These are phyloP conservation scores for Zoroaster sp. DNA, from an alignment of 53 echinoderm and acorn worm genomes.

Conservation along the genomic window DNA sequence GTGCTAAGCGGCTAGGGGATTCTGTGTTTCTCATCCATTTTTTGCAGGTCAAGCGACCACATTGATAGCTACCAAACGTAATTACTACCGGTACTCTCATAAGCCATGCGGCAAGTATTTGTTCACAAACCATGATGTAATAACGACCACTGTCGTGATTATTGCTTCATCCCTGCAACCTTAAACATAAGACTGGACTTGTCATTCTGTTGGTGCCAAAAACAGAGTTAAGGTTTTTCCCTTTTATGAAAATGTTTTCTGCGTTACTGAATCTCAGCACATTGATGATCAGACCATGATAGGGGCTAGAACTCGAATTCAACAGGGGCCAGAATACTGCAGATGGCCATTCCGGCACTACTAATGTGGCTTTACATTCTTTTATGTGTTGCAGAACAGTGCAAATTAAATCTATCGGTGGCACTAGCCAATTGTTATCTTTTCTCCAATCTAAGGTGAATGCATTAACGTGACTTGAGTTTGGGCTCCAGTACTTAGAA, in stretches of 20 bases:
- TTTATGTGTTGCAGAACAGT: neutral
- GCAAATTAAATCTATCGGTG: neutral
- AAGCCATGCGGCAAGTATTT: neutral
- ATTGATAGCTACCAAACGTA: too few relatives aligned
- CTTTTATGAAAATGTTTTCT: neutral
- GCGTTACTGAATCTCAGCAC: neutral
- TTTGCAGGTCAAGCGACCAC: too few relatives aligned
- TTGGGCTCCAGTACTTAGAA: constrained; percentile 21
- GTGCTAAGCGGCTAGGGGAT: neutral
- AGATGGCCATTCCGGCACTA: constrained; percentile 17
- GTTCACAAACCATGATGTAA: too few relatives aligned
- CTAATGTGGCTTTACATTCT: constrained; percentile 25
- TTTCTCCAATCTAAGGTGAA: neutral
- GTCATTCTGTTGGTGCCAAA: neutral
- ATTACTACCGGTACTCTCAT: neutral
- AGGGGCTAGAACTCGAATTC: neutral
- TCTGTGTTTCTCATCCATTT: neutral
- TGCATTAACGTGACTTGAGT: neutral
- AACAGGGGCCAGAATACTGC: constrained; percentile 22
- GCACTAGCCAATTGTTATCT: constrained; percentile 2
- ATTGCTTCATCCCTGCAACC: neutral
- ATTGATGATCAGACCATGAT: neutral
- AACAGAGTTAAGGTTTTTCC: neutral
- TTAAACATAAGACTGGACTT: neutral
- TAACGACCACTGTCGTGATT: neutral